These are phyloP conservation scores for Ptilodon capucinus DNA, from an alignment of 2,888 invertebrate species.

Conservation along the genomic window DNA sequence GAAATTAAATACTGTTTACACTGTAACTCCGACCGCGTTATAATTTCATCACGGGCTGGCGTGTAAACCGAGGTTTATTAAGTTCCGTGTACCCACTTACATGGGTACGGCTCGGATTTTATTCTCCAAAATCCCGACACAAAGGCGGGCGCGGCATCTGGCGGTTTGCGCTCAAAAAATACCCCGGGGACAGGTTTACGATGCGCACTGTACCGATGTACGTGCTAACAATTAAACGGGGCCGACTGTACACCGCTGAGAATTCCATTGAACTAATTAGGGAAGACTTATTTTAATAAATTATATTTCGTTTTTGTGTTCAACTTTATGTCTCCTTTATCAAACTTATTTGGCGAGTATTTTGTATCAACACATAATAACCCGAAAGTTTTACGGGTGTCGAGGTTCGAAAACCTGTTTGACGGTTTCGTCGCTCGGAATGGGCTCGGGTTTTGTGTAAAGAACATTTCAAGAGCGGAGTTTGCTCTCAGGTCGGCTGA, in stretches of 20 bases:
- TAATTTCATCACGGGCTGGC: constrained; percentile 47
- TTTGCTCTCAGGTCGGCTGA: constrained; percentile 42
- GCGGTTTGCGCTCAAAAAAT: constrained; percentile 31
- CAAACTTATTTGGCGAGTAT: constrained; percentile 32
- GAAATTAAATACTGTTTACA: constrained; percentile 70
- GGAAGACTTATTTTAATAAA: constrained; percentile 38
- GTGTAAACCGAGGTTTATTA: constrained; percentile 34
- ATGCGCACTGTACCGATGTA: constrained; percentile 17
- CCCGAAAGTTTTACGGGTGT: constrained; percentile 14
- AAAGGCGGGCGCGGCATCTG: constrained; percentile 29
- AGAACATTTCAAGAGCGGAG: constrained; percentile 37
- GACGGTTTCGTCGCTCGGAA: constrained; percentile 26
- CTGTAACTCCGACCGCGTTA: constrained; percentile 47
- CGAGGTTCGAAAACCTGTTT: constrained; percentile 30
- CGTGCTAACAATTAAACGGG: constrained; percentile 41
- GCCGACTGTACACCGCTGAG: constrained; percentile 24
- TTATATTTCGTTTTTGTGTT: constrained; percentile 34
- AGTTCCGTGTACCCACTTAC: constrained; percentile 24
- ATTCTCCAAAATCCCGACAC: constrained; percentile 24
- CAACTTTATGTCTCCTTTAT: constrained; percentile 42
- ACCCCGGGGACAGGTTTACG: constrained; percentile 43
- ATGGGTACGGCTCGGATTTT: constrained; percentile 18
- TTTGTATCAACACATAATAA: constrained; percentile 23
- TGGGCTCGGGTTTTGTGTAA: constrained; percentile 20
- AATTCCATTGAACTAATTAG: constrained; percentile 48